Conservation (phyloP, 2,113 vertebrate species). For the Chloropsis cyanopogon region DNA sequence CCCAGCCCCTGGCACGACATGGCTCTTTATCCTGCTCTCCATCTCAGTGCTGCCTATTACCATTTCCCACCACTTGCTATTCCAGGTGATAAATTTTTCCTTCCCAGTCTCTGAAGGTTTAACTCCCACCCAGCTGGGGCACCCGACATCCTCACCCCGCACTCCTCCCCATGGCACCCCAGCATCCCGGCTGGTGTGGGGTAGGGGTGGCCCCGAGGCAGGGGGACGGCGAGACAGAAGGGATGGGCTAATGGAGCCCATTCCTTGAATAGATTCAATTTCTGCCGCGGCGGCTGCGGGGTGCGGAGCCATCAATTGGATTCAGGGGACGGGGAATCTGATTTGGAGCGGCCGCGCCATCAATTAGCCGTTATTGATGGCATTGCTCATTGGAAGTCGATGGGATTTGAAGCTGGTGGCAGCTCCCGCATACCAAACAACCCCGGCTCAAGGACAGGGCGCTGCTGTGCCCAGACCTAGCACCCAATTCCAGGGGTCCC, state of each 20-base stretch:
- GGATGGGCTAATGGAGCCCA: conserved; percentile 40
- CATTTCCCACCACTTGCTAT: neutral
- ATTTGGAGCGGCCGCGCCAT: conserved; percentile 62
- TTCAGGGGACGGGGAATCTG: conserved; percentile 61
- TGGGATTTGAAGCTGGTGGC: conserved; percentile 23
- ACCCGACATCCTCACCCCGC: neutral
- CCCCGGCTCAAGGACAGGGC: neutral
- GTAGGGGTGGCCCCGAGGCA: neutral
- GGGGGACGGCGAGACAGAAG: neutral
- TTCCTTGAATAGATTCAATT: conserved; percentile 63
- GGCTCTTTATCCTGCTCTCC: neutral
- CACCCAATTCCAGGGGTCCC: neutral
- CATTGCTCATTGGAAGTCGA: conserved; percentile 57
- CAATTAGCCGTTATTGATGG: conserved; percentile 71
- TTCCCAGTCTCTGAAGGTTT: neutral
- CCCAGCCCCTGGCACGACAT: neutral
- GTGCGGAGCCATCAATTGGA: conserved; percentile 55
- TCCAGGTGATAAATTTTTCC: neutral
- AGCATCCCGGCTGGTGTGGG: neutral
- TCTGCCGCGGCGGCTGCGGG: conserved; percentile 47
- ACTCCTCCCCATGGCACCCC: neutral
- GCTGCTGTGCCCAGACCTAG: neutral
- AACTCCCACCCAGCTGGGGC: neutral
- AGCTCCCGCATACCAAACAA: conserved; percentile 31
- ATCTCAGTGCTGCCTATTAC: neutral